Evolutionary conservation across 2,888 invertebrate genomes (phyloP), one percentile per base, ranked within the genome.

Genomic region (Chaetogeoica ovagalla): DNA sequence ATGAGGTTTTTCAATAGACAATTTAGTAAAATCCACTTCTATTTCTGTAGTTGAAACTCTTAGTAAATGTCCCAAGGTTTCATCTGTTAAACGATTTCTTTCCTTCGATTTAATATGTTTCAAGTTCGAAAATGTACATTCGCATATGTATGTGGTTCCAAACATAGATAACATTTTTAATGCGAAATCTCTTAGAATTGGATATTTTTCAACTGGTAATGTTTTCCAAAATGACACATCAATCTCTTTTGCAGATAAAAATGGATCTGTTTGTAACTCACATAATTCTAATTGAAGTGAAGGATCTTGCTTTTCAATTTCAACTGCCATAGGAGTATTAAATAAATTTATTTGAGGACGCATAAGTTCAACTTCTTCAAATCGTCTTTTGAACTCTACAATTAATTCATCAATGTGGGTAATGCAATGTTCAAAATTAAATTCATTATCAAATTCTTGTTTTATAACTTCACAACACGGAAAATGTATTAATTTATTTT

Each of bases 311-410:
- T 23, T 23, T 60, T 60, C 13, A 60, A 60, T 23, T 23, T 60
- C 21, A 60, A 60, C 60, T 60, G 23, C 23, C 60, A 23, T 60
- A 11, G 60, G 60, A 60, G 23, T 60, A 65, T 65, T 65, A 65
- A 43, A 65, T 9, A 65, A 65, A n/a, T 65, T 43, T n/a, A 30
- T 30, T 30, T 30, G 30, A 30, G 30, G 30, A 30, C 30, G 30
- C 30, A 30, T 30, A 30, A 30, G 52, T 69, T 69, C 23, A 69
- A 69, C 30, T 69, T 69, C 69, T 52, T 69, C 52, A 69, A 69
- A 69, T 30, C 52, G 52, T 69, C 69, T 68, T 52, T 69, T n/a
- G 52, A 55, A 52, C 17, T 69, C 69, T 52, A 52, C 52, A 69
- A 15, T 69, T 69, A 23, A 69, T 69, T 69, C 55, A n/a, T 66